Evolutionary conservation across 2,888 invertebrate genomes (phyloP).

Genomic region (Ornithoptera priamus): DNA sequence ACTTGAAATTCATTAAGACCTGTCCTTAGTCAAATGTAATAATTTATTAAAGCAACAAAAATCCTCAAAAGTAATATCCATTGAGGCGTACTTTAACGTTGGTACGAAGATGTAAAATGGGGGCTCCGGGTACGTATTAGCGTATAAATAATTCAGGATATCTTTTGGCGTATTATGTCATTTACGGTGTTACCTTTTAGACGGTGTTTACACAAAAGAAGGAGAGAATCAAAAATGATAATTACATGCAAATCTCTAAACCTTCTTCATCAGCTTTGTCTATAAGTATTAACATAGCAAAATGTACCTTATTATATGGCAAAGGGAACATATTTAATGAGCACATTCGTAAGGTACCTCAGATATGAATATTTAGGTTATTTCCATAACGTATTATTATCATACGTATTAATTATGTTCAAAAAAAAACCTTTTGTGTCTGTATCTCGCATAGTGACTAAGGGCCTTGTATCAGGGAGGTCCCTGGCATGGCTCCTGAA

Average conservation of each 20-base stretch:
- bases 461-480: no score
- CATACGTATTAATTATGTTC: no score
- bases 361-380: no score
- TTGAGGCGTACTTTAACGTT: slow-evolving; percentile 70
- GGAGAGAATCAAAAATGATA: slow-evolving; percentile 80
- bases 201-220: slow-evolving; percentile 79
- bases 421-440: no score
- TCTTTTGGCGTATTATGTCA: slow-evolving; percentile 77
- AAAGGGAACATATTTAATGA: no score
- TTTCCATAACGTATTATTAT: no score
- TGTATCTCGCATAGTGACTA: no score
- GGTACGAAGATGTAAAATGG: slow-evolving; percentile 49
- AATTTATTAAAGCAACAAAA: slow-evolving; percentile 77
- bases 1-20: slow-evolving; percentile 72
- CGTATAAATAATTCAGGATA: slow-evolving; percentile 78
- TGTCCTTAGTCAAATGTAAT: slow-evolving; percentile 74
- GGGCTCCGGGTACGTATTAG: slow-evolving; percentile 60
- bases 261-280: slow-evolving; percentile 41
- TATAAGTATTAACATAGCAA: background rate
- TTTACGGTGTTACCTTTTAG: slow-evolving; percentile 75
- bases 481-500: no score
- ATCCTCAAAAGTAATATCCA: slow-evolving; percentile 76
- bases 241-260: slow-evolving; percentile 78
- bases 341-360: no score
- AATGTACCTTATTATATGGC: no score